Percentiles rank a stretch among this genome's conserved stretches.
Conservation (phyloP, 2,113 vertebrate genomes). For the Pantherophis guttatus region DNA sequence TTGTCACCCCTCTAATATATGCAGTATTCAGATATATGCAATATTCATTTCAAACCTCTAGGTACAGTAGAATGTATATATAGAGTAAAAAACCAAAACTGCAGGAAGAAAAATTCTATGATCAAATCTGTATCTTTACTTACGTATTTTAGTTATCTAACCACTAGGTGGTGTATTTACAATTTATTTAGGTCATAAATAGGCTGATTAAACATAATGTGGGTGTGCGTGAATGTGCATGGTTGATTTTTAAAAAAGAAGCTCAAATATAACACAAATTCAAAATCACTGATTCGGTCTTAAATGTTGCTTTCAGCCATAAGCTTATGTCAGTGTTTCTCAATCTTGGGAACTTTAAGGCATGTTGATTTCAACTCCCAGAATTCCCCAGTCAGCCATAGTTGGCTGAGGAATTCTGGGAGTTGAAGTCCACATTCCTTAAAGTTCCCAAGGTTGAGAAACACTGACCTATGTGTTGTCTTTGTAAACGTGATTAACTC, state of each 20-base stretch:
- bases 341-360: no score
- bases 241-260: not conserved
- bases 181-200: not conserved
- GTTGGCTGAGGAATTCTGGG: no score
- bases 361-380: no score
- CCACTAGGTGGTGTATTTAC: fast-evolving
- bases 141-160: not conserved
- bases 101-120: fast-evolving
- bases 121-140: not conserved
- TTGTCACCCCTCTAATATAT: no score
- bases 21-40: not conserved
- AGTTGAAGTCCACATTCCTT: no score
- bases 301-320: fast-evolving
- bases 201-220: fast-evolving
- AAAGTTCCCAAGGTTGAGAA: no score
- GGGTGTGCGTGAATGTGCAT: not conserved
- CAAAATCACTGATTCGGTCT: not conserved
- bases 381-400: no score
- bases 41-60: not conserved
- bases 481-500: not conserved
- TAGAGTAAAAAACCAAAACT: not conserved
- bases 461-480: not conserved
- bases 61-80: not conserved
- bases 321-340: not conserved
- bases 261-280: not conserved